These are phyloP conservation scores for Amphipoea oculea DNA, from an alignment of 2,888 invertebrate species.

Conservation along the genomic window DNA sequence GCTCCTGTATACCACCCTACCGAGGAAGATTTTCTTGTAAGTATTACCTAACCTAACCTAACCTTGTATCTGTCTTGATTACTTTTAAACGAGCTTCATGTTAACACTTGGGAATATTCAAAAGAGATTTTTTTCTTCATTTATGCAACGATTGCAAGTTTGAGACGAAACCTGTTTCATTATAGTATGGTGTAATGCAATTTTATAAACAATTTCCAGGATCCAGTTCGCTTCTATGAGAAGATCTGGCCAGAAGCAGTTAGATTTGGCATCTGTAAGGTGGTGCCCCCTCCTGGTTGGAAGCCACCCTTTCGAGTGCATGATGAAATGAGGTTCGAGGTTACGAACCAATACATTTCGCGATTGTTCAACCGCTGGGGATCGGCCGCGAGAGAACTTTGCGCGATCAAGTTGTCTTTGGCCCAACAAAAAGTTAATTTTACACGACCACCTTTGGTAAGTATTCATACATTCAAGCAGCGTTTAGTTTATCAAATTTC, in stretches of 20 bases:
- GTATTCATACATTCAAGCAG: constrained; percentile 61
- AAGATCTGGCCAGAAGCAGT: constrained; percentile 94
- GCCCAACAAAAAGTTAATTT: constrained; percentile 94
- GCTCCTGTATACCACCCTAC: constrained; percentile 95
- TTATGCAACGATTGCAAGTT: background rate
- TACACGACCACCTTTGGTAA: constrained; percentile 94
- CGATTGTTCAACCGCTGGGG: constrained; percentile 97
- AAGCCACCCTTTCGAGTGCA: constrained; percentile 94
- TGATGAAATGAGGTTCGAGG: constrained; percentile 96
- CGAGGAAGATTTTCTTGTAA: constrained; percentile 93
- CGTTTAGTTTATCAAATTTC: background rate
- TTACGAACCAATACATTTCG: constrained; percentile 97
- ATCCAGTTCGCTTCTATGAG: constrained; percentile 96
- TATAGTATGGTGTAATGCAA: background rate
- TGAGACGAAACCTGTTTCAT: background rate
- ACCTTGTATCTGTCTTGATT: background rate
- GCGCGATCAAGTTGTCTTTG: constrained; percentile 95
- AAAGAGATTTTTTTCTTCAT: background rate
- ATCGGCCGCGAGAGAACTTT: constrained; percentile 95
- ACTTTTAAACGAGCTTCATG: background rate
- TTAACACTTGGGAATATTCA: background rate
- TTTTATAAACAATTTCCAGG: constrained; percentile 81
- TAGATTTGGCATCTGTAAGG: constrained; percentile 96
- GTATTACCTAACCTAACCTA: constrained; percentile 30
- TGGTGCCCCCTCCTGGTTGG: constrained; percentile 95